These are phyloP conservation scores for Connochaetes taurinus DNA, from an alignment of 2,113 vertebrate genomes.

Conservation along the genomic window DNA sequence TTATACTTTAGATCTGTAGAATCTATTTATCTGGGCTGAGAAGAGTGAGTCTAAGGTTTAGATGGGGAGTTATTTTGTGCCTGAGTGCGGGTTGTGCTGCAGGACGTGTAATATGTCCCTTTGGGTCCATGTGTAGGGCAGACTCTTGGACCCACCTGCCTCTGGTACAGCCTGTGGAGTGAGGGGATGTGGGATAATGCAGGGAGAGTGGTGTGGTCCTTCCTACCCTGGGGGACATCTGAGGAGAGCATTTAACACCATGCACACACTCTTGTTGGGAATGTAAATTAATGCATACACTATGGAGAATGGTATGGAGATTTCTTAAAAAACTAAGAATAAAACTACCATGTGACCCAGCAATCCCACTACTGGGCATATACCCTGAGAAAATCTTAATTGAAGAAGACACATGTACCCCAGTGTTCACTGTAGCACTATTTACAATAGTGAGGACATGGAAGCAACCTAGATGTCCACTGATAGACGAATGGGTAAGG, in stretches of 20 bases:
- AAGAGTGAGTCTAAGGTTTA: neutral
- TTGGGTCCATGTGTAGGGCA: neutral
- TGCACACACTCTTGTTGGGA: neutral
- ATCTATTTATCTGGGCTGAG: neutral
- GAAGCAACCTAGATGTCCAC: neutral
- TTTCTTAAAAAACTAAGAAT: neutral
- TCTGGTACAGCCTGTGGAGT: neutral
- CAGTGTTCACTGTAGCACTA: neutral
- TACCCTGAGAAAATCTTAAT: neutral
- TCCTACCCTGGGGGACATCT: rapidly evolving
- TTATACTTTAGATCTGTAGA: neutral
- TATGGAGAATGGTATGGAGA: neutral
- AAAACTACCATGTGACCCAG: neutral
- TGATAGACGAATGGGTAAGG: neutral
- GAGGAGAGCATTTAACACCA: neutral
- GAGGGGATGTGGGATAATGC: too few species aligned
- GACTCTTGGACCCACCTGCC: neutral
- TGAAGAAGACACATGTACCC: neutral
- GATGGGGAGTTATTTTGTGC: too few species aligned
- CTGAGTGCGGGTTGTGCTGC: neutral
- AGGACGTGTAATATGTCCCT: neutral
- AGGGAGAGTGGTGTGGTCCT: neutral
- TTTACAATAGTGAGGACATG: neutral
- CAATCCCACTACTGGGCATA: neutral
- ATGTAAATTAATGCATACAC: neutral